phyloP scores from a whole-genome alignment of 2,888 invertebrate species.

The Terebella lapidaria region DNA sequence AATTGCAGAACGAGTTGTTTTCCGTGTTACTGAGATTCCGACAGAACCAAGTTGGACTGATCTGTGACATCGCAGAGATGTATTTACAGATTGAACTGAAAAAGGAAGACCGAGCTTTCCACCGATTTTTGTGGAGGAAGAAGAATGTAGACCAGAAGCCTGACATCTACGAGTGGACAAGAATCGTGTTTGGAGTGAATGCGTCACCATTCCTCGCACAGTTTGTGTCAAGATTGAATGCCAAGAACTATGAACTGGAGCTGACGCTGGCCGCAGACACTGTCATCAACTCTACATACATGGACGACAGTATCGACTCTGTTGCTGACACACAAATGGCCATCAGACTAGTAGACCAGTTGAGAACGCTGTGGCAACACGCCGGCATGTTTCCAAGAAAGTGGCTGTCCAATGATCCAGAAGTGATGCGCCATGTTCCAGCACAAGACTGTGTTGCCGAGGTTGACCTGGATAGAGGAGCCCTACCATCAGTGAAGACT shows the following conservation, averaged over 20 bases:
- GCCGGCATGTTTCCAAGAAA: slow-evolving; percentile 13
- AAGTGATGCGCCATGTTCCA: slow-evolving; percentile 20
- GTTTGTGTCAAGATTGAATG: slow-evolving; percentile 20
- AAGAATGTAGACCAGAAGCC: neutral
- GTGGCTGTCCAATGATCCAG: slow-evolving; percentile 17
- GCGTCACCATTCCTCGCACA: slow-evolving; percentile 26
- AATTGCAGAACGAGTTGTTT: slow-evolving; percentile 17
- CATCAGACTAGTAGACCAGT: slow-evolving; percentile 14
- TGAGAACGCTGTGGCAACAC: slow-evolving; percentile 1
- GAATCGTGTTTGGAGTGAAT: slow-evolving; percentile 25
- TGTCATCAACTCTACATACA: slow-evolving; percentile 24
- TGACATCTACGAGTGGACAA: slow-evolving; percentile 19
- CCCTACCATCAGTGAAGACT: slow-evolving; percentile 21
- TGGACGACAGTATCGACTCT: slow-evolving; percentile 25
- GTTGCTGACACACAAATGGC: slow-evolving; percentile 12
- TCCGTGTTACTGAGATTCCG: slow-evolving; percentile 19
- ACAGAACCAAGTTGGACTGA: neutral
- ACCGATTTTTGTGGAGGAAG: slow-evolving; percentile 9
- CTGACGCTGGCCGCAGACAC: slow-evolving; percentile 22
- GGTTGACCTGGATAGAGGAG: slow-evolving; percentile 10
- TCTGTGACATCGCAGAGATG: slow-evolving; percentile 21
- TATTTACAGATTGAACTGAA: slow-evolving; percentile 5
- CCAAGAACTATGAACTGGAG: slow-evolving; percentile 3
- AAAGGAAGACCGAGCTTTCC: slow-evolving; percentile 8
- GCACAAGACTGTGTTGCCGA: slow-evolving; percentile 14